Evolutionary conservation across 2,113 vertebrate genomes (phyloP).

Genomic region (Vanacampus margaritifer): DNA sequence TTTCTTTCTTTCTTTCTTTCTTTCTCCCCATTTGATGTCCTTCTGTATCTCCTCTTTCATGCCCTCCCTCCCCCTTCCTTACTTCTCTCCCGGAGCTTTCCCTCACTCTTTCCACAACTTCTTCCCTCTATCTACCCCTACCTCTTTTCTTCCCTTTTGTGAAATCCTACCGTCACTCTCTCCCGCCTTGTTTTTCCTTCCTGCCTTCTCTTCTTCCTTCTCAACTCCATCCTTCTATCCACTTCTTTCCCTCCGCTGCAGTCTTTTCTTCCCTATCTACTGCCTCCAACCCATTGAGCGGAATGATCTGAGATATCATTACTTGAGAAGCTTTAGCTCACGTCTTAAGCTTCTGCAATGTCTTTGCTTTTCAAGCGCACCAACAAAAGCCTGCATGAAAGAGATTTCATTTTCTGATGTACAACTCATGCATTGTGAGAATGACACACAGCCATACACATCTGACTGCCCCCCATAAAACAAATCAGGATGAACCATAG

Average conservation of each 20-base stretch:
- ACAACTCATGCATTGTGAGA: neutral
- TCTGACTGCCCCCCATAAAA: conserved; percentile 36
- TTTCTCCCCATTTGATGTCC: too few relatives aligned
- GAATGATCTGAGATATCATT: conserved; percentile 39
- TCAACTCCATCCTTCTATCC: conserved; percentile 20
- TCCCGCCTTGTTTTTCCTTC: neutral
- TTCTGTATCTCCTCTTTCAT: too few relatives aligned
- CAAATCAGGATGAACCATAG: conserved; percentile 29
- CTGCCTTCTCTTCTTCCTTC: too few relatives aligned
- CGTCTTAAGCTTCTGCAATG: conserved; percentile 25
- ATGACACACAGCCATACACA: conserved; percentile 2
- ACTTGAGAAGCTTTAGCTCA: conserved; percentile 32
- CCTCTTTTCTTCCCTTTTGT: neutral
- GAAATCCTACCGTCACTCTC: conserved; percentile 16
- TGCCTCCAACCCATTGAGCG: conserved; percentile 1
- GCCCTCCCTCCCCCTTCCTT: neutral
- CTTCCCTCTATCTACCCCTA: neutral
- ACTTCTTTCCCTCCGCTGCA: neutral
- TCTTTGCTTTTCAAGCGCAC: conserved; percentile 46
- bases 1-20: too few relatives aligned
- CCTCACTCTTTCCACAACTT: conserved; percentile 13
- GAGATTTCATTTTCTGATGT: neutral
- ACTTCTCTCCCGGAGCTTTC: conserved; percentile 4
- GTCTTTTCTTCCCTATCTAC: neutral
- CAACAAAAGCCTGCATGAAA: conserved; percentile 27